A percentile compares a stretch with the other conserved stretches of the same genome.
Evolutionary conservation across 1,140 invertebrate genomes (phyloP).

Genomic region (Polypedilum vanderplanki): DNA sequence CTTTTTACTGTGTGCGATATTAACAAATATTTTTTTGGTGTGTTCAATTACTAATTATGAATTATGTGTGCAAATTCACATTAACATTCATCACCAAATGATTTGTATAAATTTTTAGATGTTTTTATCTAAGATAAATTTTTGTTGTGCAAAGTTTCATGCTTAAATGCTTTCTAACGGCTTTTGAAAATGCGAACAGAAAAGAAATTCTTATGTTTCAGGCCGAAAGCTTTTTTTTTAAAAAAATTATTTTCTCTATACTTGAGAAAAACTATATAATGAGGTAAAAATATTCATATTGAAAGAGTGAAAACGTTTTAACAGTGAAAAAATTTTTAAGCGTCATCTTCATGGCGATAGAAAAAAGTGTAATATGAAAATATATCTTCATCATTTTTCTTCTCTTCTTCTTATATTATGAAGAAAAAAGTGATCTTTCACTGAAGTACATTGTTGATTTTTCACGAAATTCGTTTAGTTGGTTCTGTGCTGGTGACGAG

Average conservation of each 20-base stretch:
- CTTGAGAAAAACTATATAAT: neutral
- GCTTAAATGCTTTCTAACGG: neutral
- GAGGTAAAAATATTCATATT: neutral
- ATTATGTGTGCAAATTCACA: neutral
- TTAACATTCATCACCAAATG: conserved; percentile 24
- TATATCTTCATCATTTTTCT: neutral
- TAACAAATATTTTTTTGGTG: neutral
- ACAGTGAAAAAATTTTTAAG: neutral
- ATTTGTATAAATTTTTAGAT: neutral
- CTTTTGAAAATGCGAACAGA: neutral
- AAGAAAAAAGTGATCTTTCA: conserved; percentile 1
- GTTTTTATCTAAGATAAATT: neutral
- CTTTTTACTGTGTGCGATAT: neutral
- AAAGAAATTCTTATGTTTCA: conserved; percentile 4
- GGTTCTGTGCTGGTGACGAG: neutral
- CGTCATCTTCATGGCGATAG: neutral
- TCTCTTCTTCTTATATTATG: neutral
- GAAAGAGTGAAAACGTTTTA: too few relatives aligned
- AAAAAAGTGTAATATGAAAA: neutral
- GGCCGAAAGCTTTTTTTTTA: neutral
- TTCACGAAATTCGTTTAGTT: conserved; percentile 2
- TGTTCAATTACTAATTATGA: neutral
- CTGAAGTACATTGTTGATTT: conserved; percentile 14
- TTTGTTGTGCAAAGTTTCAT: conserved; percentile 5
- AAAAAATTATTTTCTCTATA: neutral